Conservation (phyloP, 1,140 invertebrate species). For the Calephelis nemesis region DNA sequence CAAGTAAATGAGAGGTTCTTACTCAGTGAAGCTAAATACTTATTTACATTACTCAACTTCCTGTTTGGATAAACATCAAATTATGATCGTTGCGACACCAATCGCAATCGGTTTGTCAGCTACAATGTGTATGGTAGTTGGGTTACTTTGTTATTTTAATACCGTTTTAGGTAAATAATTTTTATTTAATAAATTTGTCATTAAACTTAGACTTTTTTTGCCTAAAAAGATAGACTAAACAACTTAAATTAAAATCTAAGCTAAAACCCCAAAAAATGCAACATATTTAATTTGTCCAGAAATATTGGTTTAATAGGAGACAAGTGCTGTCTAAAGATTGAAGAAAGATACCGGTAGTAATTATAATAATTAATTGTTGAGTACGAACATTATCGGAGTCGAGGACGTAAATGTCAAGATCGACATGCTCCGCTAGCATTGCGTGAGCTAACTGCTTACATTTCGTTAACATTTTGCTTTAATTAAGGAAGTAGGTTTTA, state of each 20-base stretch:
- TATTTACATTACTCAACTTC: slow-evolving; percentile 11
- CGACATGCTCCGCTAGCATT: not conserved
- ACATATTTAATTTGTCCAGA: too few species aligned
- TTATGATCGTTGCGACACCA: not conserved
- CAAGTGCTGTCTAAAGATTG: not conserved
- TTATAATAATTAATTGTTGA: not conserved
- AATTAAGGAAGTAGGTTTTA: not conserved
- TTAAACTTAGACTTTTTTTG: too few species aligned
- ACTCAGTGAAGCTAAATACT: not conserved
- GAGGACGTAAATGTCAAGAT: not conserved
- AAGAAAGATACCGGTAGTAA: not conserved
- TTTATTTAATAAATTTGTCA: too few species aligned
- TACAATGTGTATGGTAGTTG: too few species aligned
- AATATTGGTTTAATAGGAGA: too few species aligned
- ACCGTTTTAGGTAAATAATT: too few species aligned
- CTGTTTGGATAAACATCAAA: not conserved
- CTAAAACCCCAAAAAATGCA: too few species aligned
- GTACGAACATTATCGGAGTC: not conserved
- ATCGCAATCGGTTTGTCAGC: not conserved
- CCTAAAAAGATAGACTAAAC: too few species aligned
- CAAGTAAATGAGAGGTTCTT: not conserved
- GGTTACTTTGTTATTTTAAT: too few species aligned
- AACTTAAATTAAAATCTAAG: too few species aligned
- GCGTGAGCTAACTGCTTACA: not conserved
- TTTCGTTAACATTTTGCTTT: slow-evolving; percentile 4